These are phyloP conservation scores for Heliothis virescens DNA, from an alignment of 1,140 invertebrate genomes.

Conservation along the genomic window DNA sequence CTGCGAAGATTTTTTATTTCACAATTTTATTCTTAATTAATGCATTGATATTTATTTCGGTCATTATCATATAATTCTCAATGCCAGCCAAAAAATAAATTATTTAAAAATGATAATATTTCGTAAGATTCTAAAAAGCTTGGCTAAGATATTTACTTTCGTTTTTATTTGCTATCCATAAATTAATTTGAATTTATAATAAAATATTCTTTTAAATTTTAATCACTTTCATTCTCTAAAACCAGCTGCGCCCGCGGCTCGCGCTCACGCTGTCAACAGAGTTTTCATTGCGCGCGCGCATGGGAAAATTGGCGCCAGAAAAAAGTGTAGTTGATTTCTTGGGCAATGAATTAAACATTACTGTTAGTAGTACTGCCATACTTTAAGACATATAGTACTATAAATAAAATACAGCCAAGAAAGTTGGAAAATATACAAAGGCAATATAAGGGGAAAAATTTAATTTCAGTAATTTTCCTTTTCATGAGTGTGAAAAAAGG, in stretches of 20 bases:
- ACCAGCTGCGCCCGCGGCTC: slow-evolving; percentile 5
- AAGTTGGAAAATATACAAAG: no score
- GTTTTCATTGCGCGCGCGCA: slow-evolving; percentile 45
- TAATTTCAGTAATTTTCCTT: no score
- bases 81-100: slow-evolving; percentile 30
- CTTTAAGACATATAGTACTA: neutral
- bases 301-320: slow-evolving; percentile 54
- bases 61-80: slow-evolving; percentile 47
- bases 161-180: neutral
- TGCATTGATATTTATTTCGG: slow-evolving; percentile 42
- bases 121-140: neutral
- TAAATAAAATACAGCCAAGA: no score
- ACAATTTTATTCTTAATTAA: slow-evolving; percentile 19
- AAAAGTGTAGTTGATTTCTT: slow-evolving; percentile 47
- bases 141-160: neutral
- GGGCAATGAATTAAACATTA: slow-evolving; percentile 51
- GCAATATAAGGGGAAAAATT: no score
- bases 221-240: slow-evolving; percentile 57
- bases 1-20: neutral
- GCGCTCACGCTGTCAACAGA: neutral
- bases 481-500: no score
- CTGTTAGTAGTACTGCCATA: neutral
- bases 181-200: slow-evolving; percentile 12
- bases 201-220: slow-evolving; percentile 21
- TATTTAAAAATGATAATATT: slow-evolving; percentile 18